phyloP scores from a whole-genome alignment of 2,113 vertebrate genomes.

The Hippocampus barbouri region DNA sequence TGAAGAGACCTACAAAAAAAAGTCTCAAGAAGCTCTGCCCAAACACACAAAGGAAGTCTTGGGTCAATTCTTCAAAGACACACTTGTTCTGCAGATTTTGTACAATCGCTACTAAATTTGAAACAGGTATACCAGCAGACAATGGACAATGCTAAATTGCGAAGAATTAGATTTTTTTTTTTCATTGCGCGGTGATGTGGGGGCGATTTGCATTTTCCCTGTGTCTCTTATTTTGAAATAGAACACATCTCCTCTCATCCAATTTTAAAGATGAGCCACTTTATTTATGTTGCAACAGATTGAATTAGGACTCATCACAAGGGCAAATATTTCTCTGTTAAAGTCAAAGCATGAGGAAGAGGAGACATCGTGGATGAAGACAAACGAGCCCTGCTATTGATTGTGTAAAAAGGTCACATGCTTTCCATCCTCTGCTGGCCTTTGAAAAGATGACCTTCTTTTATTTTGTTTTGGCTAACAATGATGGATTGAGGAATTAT shows the following conservation, averaged over 20 bases:
- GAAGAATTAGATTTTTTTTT: no score
- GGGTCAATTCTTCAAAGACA: no score
- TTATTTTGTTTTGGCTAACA: neutral
- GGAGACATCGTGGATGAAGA: conserved; percentile 52
- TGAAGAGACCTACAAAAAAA: no score
- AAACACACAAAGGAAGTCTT: no score
- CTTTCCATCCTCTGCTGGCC: conserved; percentile 24
- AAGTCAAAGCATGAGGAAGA: conserved; percentile 41
- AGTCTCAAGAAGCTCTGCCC: no score
- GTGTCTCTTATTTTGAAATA: neutral
- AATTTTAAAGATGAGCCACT: conserved; percentile 48
- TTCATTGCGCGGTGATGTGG: no score
- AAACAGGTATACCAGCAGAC: no score
- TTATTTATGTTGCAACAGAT: conserved; percentile 40
- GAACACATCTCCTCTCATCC: conserved; percentile 28
- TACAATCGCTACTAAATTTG: no score
- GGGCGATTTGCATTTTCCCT: no score
- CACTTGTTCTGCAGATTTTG: no score
- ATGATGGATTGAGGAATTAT: neutral
- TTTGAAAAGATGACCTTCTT: neutral
- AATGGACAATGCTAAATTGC: no score
- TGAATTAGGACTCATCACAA: conserved; percentile 51
- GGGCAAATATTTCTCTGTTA: conserved; percentile 57
- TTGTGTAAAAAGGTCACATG: conserved; percentile 47
- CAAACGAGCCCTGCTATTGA: conserved; percentile 43